Evolutionary conservation across 2,888 invertebrate species (phyloP).

Genomic region (Drosophila quasianomalipes): DNA sequence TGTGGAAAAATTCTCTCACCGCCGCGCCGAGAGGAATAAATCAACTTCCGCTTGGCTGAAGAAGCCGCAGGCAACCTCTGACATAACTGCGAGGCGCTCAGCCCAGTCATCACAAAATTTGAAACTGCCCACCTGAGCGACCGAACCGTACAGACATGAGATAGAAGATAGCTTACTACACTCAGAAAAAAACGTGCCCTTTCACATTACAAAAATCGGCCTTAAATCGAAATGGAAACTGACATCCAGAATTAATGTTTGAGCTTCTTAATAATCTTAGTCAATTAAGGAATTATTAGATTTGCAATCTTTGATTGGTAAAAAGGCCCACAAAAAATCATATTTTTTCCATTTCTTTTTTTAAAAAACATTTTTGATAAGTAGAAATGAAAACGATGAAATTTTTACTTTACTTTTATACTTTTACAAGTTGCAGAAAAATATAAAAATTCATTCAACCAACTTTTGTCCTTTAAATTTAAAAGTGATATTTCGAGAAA

Average conservation of each 20-base stretch:
- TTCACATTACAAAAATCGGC: background rate
- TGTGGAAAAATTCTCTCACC: slow-evolving; percentile 72
- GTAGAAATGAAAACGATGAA: background rate
- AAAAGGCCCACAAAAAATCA: background rate
- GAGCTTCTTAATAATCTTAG: background rate
- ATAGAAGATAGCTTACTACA: slow-evolving; percentile 15
- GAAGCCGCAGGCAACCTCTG: slow-evolving; percentile 52
- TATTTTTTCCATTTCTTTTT: background rate
- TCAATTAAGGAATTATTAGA: background rate
- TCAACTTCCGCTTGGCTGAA: slow-evolving; percentile 83
- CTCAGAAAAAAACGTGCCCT: background rate
- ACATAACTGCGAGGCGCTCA: slow-evolving; percentile 74
- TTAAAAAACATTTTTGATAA: background rate
- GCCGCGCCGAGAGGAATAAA: slow-evolving; percentile 71
- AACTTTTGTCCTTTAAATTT: background rate
- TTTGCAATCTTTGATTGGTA: background rate
- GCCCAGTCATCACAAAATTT: slow-evolving; percentile 63
- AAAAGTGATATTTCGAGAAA: background rate
- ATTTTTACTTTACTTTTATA: background rate
- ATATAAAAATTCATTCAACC: background rate
- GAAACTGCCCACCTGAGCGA: slow-evolving; percentile 65
- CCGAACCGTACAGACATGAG: slow-evolving; percentile 3
- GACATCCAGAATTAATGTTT: background rate
- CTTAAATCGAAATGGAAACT: background rate
- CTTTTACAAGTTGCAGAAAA: background rate